These are phyloP conservation scores for Megatriorchis doriae DNA, from an alignment of 2,113 vertebrate genomes.

Conservation along the genomic window DNA sequence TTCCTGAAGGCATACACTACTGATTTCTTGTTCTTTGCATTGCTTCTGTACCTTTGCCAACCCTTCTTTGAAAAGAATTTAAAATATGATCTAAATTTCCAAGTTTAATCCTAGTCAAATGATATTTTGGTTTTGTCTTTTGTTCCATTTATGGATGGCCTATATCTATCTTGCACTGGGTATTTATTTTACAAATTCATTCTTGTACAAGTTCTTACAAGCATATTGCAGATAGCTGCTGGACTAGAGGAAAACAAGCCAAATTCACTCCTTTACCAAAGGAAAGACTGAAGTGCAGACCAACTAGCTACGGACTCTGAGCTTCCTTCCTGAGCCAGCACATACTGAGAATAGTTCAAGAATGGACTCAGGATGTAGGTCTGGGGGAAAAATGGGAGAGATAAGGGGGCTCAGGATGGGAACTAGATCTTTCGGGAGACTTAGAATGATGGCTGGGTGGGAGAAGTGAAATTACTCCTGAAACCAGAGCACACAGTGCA, in stretches of 20 bases:
- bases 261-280: background rate
- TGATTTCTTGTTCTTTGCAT: background rate
- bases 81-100: background rate
- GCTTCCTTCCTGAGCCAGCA: background rate
- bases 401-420: background rate
- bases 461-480: background rate
- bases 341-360: background rate
- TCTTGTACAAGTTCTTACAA: background rate
- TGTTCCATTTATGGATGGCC: background rate
- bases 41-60: background rate
- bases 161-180: background rate
- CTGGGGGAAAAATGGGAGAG: background rate
- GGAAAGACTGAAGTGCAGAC: background rate
- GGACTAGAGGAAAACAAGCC: background rate
- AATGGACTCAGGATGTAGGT: background rate
- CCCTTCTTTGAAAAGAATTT: background rate
- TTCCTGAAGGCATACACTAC: background rate
- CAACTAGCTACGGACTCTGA: background rate
- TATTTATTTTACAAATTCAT: slow-evolving; percentile 15
- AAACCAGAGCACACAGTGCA: background rate
- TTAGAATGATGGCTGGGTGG: background rate
- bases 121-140: background rate
- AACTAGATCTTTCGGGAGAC: background rate
- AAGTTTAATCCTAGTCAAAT: background rate
- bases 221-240: background rate